Percentiles rank a stretch among this genome's conserved stretches.
Conservation (phyloP, 1,140 invertebrate genomes). For the Drosophila pruinosa region DNA sequence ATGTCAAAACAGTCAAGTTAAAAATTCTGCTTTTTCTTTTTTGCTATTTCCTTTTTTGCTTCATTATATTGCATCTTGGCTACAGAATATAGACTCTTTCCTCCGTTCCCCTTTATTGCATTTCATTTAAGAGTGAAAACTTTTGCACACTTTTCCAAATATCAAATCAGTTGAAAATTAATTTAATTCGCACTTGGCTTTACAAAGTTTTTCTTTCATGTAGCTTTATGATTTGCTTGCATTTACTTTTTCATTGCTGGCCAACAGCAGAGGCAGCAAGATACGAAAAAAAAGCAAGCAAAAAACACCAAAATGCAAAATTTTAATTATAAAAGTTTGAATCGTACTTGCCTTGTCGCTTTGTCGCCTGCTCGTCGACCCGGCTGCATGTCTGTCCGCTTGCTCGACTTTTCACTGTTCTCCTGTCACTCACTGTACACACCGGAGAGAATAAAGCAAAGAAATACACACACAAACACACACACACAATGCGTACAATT, state of each 20-base stretch:
- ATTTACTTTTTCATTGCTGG: constrained; percentile 31
- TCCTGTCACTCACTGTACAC: neutral
- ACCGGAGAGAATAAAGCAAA: constrained; percentile 11
- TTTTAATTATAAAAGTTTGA: constrained; percentile 81
- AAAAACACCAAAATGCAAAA: constrained; percentile 55
- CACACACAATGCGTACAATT: constrained; percentile 29
- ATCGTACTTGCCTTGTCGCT: constrained; percentile 68
- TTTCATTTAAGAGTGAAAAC: constrained; percentile 45
- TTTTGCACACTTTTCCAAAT: constrained; percentile 43
- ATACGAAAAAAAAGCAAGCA: neutral
- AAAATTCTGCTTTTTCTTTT: too few species aligned
- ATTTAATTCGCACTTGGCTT: constrained; percentile 73
- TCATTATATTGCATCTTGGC: too few species aligned
- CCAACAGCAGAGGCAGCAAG: neutral
- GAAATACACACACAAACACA: neutral
- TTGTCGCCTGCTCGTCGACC: constrained; percentile 1
- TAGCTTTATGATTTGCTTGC: constrained; percentile 70
- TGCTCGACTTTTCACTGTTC: neutral
- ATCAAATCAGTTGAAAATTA: constrained; percentile 81
- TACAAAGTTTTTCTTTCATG: constrained; percentile 60
- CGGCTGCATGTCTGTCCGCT: constrained; percentile 16
- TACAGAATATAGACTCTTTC: neutral
- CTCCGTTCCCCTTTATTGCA: constrained; percentile 5
- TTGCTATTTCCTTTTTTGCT: neutral
- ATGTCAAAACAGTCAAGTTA: neutral